Evolutionary conservation across 2,888 invertebrate genomes (phyloP).

Genomic region (Oscheius onirici): DNA sequence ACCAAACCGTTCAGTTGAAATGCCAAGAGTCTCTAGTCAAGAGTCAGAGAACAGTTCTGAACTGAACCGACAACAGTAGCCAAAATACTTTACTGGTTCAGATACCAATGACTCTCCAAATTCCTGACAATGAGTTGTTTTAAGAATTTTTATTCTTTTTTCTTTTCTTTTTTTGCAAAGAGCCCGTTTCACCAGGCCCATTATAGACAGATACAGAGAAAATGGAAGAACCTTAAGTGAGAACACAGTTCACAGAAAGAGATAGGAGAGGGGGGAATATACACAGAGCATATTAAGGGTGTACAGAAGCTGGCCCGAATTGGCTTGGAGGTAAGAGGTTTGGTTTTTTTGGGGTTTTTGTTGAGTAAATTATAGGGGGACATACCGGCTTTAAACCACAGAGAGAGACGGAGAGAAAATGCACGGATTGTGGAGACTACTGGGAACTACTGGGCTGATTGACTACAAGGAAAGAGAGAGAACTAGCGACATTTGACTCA

Average conservation of each 20-base stretch:
- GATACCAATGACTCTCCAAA: background rate
- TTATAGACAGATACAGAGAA: background rate
- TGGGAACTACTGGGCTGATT: background rate
- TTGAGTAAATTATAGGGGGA: slow-evolving; percentile 1
- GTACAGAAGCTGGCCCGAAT: slow-evolving; percentile 10
- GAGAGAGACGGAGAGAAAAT: slow-evolving; percentile 1
- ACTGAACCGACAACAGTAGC: background rate
- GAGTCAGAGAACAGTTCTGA: background rate
- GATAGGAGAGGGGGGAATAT: background rate
- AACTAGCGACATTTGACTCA: no score
- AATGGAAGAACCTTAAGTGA: background rate
- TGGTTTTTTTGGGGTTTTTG: background rate
- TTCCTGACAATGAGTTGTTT: background rate
- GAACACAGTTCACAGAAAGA: slow-evolving; percentile 1
- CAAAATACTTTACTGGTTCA: background rate
- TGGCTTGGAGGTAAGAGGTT: slow-evolving; percentile 17
- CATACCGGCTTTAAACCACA: slow-evolving; percentile 29
- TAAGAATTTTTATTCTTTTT: slow-evolving; percentile 13
- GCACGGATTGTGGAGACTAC: background rate
- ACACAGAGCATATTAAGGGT: background rate
- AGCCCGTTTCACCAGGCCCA: no score
- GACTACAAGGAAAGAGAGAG: background rate
- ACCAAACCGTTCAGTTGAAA: no score
- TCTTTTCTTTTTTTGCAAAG: slow-evolving; percentile 1
- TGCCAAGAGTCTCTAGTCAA: background rate